These are phyloP conservation scores for Copidosoma floridanum DNA, from an alignment of 1,140 invertebrate genomes.

Conservation along the genomic window DNA sequence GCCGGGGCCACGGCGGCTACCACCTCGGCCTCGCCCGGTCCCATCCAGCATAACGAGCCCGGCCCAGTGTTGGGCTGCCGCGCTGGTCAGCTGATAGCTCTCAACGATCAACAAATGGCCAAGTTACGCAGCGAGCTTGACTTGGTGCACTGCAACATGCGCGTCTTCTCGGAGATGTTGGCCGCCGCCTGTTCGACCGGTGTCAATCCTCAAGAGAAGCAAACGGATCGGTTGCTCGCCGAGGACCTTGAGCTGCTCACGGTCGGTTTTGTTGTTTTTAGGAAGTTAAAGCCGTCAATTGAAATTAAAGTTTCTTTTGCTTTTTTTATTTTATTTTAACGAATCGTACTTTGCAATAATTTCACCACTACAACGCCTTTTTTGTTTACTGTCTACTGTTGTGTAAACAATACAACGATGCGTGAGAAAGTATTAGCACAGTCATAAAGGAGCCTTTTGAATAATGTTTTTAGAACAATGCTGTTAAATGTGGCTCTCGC, in stretches of 20 bases:
- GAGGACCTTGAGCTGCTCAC: constrained; percentile 71
- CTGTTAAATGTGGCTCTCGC: no score
- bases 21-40: constrained; percentile 15
- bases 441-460: no score
- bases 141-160: constrained; percentile 91
- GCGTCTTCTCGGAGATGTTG: constrained; percentile 92
- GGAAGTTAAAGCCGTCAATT: no score
- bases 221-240: constrained; percentile 40
- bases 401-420: no score
- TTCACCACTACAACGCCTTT: no score
- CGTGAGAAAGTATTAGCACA: no score
- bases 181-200: constrained; percentile 67
- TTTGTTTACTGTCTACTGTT: no score
- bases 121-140: constrained; percentile 91
- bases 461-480: no score
- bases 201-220: constrained; percentile 70
- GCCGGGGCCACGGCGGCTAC: constrained; percentile 13
- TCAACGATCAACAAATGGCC: constrained; percentile 79
- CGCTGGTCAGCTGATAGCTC: constrained; percentile 48
- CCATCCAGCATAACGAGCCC: constrained; percentile 23
- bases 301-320: no score
- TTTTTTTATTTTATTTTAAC: no score
- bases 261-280: no score
- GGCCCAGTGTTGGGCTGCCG: neutral
- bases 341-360: no score